Conservation (phyloP, 30 jellyfish, hydroid and myxozoan species). For the Aurelia aurita region DNA sequence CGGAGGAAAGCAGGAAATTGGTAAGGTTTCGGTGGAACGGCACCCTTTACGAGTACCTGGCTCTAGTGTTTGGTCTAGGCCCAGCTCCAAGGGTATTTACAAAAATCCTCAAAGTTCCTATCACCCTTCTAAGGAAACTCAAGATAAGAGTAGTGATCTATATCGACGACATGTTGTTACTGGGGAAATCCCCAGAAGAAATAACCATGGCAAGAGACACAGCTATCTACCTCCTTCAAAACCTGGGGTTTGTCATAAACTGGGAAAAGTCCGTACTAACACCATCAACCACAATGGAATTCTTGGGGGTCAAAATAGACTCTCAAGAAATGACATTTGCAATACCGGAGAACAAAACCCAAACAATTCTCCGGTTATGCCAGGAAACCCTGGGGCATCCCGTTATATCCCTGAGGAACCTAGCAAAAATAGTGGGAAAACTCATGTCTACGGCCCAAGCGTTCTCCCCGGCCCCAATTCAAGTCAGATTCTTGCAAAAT, state of each 20-base stretch:
- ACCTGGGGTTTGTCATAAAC: neutral
- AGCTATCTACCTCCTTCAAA: neutral
- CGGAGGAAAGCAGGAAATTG: neutral
- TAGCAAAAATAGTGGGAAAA: slow-evolving; percentile 42
- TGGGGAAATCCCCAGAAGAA: slow-evolving; percentile 12
- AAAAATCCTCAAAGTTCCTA: neutral
- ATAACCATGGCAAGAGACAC: slow-evolving; percentile 34
- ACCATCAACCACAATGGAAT: slow-evolving; percentile 30
- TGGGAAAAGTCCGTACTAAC: slow-evolving; percentile 7
- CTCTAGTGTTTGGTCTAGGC: neutral
- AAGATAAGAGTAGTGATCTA: slow-evolving; percentile 20
- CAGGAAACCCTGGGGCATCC: slow-evolving; percentile 32
- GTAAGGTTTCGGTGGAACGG: neutral
- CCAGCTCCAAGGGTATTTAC: slow-evolving; percentile 8
- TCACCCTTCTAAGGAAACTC: neutral
- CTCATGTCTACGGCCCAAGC: slow-evolving; percentile 51
- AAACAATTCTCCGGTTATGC: neutral
- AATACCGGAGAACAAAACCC: slow-evolving; percentile 17
- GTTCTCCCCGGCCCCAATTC: slow-evolving; percentile 53
- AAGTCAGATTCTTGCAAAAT: slow-evolving; percentile 37
- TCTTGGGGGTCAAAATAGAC: slow-evolving; percentile 30
- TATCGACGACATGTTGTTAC: slow-evolving; percentile 44
- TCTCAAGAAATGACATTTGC: slow-evolving; percentile 20
- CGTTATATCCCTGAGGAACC: slow-evolving; percentile 8
- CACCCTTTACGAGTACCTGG: neutral